Conservation (phyloP, 2,888 invertebrate species). For the Crocallis elinguaria region DNA sequence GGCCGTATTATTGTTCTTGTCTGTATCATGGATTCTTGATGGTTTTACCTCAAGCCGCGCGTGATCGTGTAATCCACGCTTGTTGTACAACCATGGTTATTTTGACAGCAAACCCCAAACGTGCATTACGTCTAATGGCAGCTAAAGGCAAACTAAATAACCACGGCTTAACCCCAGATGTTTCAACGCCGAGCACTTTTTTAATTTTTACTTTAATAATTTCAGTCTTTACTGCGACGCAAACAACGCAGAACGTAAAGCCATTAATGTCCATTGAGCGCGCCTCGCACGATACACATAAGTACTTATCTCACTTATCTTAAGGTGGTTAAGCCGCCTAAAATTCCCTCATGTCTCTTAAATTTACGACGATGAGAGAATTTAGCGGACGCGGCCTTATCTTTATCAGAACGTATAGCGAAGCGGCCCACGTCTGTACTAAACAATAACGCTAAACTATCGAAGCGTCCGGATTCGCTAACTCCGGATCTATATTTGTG, state of each 20-base stretch:
- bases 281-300: constrained; percentile 57
- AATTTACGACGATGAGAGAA: constrained; percentile 81
- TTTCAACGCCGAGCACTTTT: constrained; percentile 6
- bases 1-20: too few relatives aligned
- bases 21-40: too few relatives aligned
- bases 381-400: constrained; percentile 74
- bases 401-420: constrained; percentile 78
- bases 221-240: constrained; percentile 33
- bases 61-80: too few relatives aligned
- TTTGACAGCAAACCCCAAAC: too few relatives aligned
- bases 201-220: constrained; percentile 21
- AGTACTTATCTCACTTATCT: constrained; percentile 81
- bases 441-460: constrained; percentile 56
- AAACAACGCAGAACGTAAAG: constrained; percentile 23
- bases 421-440: constrained; percentile 59
- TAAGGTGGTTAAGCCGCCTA: constrained; percentile 78
- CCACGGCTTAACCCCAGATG: constrained; percentile 7
- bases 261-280: constrained; percentile 59
- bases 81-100: too few relatives aligned
- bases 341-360: constrained; percentile 77
- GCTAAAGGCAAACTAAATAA: constrained; percentile 10
- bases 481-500: constrained; percentile 39
- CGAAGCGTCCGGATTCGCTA: constrained; percentile 34
- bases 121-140: too few relatives aligned
- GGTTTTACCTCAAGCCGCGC: too few relatives aligned